These are phyloP conservation scores for cat (Felis catus) DNA, from an alignment of 2,113 vertebrate genomes.

Conservation along the genomic window F.catus_Fca126_mat1.0 CM031413.1:8852501-8853000, in stretches of 20 bases:
- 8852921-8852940: neutral
- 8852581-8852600: neutral
- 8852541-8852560: neutral
- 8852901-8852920: neutral
- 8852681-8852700: neutral
- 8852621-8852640: neutral
- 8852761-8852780: neutral
- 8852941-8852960: neutral
- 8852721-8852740: neutral
- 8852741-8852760: neutral
- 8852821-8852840: neutral
- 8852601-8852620: neutral
- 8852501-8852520: neutral
- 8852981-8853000: neutral
- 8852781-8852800: neutral
- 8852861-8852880: neutral
- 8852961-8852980: neutral
- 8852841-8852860: neutral
- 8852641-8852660: neutral
- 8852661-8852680: neutral
- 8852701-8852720: neutral
- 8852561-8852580: neutral
- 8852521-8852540: neutral
- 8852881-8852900: neutral
- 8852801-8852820: neutral